Evolutionary conservation across 2,797 vertebrate species (phyloP).

Genomic region (Acropternis orthonyx): DNA sequence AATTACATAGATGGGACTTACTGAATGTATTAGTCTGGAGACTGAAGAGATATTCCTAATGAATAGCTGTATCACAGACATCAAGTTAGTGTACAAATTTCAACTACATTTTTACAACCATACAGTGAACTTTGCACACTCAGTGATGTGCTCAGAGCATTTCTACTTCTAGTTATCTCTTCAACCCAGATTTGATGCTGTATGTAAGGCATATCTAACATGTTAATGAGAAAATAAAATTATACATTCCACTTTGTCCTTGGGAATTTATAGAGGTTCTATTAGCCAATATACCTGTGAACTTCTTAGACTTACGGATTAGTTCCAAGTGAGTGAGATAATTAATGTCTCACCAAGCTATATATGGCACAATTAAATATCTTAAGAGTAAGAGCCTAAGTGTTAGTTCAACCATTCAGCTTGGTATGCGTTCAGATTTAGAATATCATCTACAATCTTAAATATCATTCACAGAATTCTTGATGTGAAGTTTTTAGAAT

Average conservation of each 20-base stretch:
- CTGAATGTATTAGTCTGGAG: not conserved
- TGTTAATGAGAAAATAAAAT: not conserved
- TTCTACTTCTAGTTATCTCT: not conserved
- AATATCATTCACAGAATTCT: not conserved
- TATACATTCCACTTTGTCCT: not conserved
- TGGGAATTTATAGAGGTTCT: not conserved
- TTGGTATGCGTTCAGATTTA: not conserved
- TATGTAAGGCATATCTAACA: not conserved
- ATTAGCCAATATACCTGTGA: not conserved
- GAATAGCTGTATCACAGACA: not conserved
- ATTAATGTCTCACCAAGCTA: not conserved
- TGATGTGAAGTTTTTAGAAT: not conserved
- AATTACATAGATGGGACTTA: not conserved
- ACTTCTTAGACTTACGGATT: not conserved
- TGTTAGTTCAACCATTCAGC: not conserved
- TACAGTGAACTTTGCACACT: not conserved
- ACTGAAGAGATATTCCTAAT: not conserved
- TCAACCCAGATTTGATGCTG: not conserved
- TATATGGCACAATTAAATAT: not conserved
- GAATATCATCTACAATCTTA: not conserved
- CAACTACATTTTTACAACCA: not conserved
- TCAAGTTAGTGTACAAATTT: not conserved
- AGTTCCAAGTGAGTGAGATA: not conserved
- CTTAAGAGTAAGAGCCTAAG: not conserved
- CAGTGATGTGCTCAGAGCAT: not conserved